Evolutionary conservation across 1,140 invertebrate species (phyloP).

Genomic region (Tribolium madens): DNA sequence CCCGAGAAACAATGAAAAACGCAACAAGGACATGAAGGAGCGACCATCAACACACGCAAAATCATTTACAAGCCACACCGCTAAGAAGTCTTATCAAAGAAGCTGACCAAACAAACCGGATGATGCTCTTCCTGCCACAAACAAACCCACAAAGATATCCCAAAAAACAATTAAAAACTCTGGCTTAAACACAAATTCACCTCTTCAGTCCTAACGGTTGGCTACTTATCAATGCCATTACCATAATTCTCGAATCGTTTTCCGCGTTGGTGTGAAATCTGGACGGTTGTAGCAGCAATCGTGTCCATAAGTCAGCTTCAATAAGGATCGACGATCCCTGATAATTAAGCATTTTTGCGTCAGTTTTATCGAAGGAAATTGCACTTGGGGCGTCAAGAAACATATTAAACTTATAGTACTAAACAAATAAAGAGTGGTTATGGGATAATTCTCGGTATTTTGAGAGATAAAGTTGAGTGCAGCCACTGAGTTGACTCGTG

Average conservation of each 20-base stretch:
- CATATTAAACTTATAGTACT: not conserved
- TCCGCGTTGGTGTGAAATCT: not conserved
- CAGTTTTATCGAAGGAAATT: not conserved
- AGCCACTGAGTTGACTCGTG: constrained; percentile 39
- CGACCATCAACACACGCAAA: not conserved
- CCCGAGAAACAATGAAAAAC: constrained; percentile 42
- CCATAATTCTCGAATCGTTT: not conserved
- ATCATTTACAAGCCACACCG: too few relatives aligned
- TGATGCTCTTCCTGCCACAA: too few relatives aligned
- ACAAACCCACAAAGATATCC: too few relatives aligned
- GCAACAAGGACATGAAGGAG: constrained; percentile 11
- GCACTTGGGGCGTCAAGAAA: not conserved
- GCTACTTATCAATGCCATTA: too few relatives aligned
- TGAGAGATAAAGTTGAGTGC: constrained; percentile 14
- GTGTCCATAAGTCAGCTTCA: not conserved
- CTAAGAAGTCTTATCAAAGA: not conserved
- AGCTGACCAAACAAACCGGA: not conserved
- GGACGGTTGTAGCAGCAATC: not conserved
- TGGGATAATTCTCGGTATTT: constrained; percentile 29
- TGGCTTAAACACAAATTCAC: too few relatives aligned
- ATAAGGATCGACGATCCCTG: not conserved
- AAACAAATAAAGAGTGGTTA: constrained; percentile 1
- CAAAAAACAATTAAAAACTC: too few relatives aligned
- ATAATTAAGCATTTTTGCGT: constrained; percentile 14
- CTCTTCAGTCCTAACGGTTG: too few relatives aligned